Conservation (phyloP, 2,888 invertebrate genomes). For the Dicranocentrus wangi region DNA sequence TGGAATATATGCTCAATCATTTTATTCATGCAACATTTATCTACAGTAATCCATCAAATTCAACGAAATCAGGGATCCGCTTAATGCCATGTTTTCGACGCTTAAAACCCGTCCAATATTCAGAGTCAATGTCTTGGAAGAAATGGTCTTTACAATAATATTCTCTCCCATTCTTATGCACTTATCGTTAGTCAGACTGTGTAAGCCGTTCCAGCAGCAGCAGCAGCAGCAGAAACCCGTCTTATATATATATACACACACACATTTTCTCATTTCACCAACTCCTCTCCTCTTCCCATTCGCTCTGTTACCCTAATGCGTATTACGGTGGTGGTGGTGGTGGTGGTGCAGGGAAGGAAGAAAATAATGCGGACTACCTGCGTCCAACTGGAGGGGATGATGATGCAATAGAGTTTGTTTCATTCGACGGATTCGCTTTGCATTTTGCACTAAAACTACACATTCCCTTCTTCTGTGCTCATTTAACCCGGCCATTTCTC, state of each 20-base stretch:
- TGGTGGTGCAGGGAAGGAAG: no score
- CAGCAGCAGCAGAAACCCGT: background rate
- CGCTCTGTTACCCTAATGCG: background rate
- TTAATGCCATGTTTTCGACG: constrained; percentile 73
- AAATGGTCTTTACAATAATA: constrained; percentile 68
- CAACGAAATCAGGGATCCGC: constrained; percentile 72
- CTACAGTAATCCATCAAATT: constrained; percentile 73
- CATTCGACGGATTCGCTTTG: background rate
- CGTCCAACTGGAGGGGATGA: no score
- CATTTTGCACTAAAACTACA: no score
- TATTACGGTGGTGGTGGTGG: no score
- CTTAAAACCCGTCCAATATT: constrained; percentile 72
- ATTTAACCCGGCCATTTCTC: no score
- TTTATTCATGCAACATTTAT: constrained; percentile 73
- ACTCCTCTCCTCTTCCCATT: background rate
- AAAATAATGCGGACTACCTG: no score
- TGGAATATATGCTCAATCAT: constrained; percentile 73
- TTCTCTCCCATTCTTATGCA: constrained; percentile 58
- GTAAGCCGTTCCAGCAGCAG: background rate
- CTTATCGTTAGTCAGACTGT: background rate
- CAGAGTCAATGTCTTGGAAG: constrained; percentile 73
- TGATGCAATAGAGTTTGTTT: background rate
- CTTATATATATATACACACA: background rate
- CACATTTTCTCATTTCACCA: background rate
- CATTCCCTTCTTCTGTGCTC: background rate